A percentile compares a stretch with the other conserved stretches of the same genome.
Evolutionary conservation across 2,888 invertebrate genomes (phyloP).

Genomic region (Asteroscopus sphinx): DNA sequence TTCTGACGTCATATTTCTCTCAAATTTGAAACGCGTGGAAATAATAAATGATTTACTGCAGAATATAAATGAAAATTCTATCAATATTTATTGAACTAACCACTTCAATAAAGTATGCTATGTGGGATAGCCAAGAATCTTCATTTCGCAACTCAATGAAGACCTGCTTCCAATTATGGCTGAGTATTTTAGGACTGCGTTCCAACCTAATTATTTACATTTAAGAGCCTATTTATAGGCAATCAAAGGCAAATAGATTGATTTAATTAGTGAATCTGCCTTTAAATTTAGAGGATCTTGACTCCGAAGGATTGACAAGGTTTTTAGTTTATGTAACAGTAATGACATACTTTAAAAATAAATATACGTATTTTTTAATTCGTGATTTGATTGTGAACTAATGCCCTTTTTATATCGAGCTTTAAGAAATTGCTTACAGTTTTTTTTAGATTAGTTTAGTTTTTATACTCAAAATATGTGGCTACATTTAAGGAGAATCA

Average conservation of each 20-base stretch:
- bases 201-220: slow-evolving; percentile 49
- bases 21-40: slow-evolving; percentile 17
- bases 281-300: slow-evolving; percentile 50
- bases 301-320: slow-evolving; percentile 37
- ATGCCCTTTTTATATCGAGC: not conserved
- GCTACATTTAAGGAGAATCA: too few relatives aligned
- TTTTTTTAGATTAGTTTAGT: too few relatives aligned
- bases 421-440: too few relatives aligned
- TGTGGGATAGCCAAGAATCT: slow-evolving; percentile 38
- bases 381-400: not conserved
- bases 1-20: slow-evolving; percentile 18
- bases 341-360: slow-evolving; percentile 8
- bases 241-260: slow-evolving; percentile 40
- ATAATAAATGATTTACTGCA: slow-evolving; percentile 26
- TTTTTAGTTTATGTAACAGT: slow-evolving; percentile 28
- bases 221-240: slow-evolving; percentile 38
- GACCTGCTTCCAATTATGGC: slow-evolving; percentile 47
- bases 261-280: slow-evolving; percentile 55
- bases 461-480: too few relatives aligned
- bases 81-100: slow-evolving; percentile 47
- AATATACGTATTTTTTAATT: not conserved
- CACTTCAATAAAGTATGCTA: slow-evolving; percentile 39
- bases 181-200: slow-evolving; percentile 23
- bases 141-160: slow-evolving; percentile 46
- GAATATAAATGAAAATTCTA: slow-evolving; percentile 36